Percentiles rank a stretch among this genome's conserved stretches.
Evolutionary conservation across 64 coral and sea anemone species (phyloP).

Genomic region (Actinia equina): DNA sequence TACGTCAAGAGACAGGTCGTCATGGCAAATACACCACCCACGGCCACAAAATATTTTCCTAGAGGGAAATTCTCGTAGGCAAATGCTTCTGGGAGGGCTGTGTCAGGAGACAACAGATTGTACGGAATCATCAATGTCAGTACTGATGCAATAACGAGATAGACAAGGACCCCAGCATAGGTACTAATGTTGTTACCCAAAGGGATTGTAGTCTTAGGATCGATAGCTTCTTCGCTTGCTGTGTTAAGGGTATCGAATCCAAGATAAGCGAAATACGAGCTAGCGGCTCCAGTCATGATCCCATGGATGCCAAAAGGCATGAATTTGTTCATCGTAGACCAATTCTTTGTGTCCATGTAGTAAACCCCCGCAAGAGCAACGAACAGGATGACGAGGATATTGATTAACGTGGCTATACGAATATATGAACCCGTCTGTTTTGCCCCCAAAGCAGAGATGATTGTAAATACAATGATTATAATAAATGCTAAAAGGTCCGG

Average conservation of each 20-base stretch:
- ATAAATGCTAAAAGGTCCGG: slow-evolving; percentile 71
- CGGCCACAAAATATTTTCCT: slow-evolving; percentile 79
- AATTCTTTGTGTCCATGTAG: slow-evolving; percentile 71
- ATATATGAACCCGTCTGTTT: slow-evolving; percentile 62
- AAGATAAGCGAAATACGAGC: slow-evolving; percentile 80
- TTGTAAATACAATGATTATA: slow-evolving; percentile 46
- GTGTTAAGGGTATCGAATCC: slow-evolving; percentile 87
- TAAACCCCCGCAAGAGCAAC: slow-evolving; percentile 71
- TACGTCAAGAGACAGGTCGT: slow-evolving; percentile 57
- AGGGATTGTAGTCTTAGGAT: slow-evolving; percentile 59
- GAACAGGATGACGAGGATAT: slow-evolving; percentile 60
- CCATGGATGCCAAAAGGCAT: slow-evolving; percentile 75
- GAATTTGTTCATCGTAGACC: slow-evolving; percentile 74
- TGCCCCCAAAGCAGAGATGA: slow-evolving; percentile 48
- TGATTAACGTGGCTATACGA: slow-evolving; percentile 59
- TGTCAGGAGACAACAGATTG: slow-evolving; percentile 47
- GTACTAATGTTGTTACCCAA: slow-evolving; percentile 61
- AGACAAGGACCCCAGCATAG: slow-evolving; percentile 68
- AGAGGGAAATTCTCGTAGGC: slow-evolving; percentile 49
- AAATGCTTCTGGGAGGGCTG: slow-evolving; percentile 58
- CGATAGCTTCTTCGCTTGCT: slow-evolving; percentile 68
- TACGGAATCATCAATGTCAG: slow-evolving; percentile 91
- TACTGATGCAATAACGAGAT: slow-evolving; percentile 61
- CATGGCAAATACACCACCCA: slow-evolving; percentile 83
- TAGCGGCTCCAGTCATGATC: slow-evolving; percentile 58